Percentiles rank a stretch among this genome's conserved stretches.
Conservation (phyloP, 2,797 vertebrate genomes). For the Enoplosus armatus region DNA sequence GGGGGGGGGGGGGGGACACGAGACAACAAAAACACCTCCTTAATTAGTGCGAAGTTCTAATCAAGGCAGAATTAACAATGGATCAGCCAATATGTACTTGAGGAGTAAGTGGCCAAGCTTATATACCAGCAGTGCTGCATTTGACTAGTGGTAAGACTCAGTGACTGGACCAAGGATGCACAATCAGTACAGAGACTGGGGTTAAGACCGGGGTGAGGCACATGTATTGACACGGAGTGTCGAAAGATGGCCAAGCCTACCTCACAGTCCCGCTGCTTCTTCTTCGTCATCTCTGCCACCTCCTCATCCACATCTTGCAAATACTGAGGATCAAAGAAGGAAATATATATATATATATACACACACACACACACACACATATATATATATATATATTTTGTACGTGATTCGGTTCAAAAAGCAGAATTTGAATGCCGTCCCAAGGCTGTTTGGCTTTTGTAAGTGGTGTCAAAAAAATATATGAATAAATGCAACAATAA, state of each 20-base stretch:
- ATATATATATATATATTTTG: too few species aligned
- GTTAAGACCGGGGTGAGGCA: not conserved
- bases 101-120: not conserved
- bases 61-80: not conserved
- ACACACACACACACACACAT: too few species aligned
- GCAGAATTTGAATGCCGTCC: not conserved
- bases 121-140: not conserved
- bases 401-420: not conserved
- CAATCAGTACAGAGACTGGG: not conserved
- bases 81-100: not conserved
- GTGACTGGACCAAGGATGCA: not conserved
- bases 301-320: constrained; percentile 94
- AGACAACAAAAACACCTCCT: not conserved
- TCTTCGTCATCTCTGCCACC: constrained; percentile 85
- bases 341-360: not conserved
- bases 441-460: not conserved
- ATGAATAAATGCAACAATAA: fast-evolving
- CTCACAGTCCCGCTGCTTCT: constrained; percentile 86
- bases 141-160: not conserved
- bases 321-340: constrained; percentile 80
- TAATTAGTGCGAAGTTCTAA: not conserved
- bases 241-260: constrained; percentile 69
- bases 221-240: not conserved
- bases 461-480: not conserved
- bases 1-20: too few species aligned